Conservation (phyloP, 1,140 invertebrate species). For the Anastrepha obliqua region DNA sequence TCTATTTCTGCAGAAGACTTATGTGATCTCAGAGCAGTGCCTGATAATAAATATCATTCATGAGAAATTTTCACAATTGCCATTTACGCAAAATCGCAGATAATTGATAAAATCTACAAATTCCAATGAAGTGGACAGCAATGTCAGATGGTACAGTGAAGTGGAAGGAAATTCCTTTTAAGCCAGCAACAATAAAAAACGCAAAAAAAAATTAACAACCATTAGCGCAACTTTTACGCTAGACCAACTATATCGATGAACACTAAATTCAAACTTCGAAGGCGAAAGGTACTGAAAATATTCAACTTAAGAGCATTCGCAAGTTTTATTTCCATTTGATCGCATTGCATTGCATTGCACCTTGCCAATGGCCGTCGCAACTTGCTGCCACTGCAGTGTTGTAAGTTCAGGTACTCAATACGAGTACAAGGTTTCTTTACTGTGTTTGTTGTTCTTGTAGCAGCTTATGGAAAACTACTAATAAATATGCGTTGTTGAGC, state of each 20-base stretch:
- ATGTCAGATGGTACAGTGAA: neutral
- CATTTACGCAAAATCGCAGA: too few relatives aligned
- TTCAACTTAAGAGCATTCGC: conserved; percentile 2
- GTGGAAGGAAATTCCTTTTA: neutral
- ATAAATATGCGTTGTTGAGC: conserved; percentile 40
- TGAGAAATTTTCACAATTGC: too few relatives aligned
- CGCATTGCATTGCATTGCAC: conserved; percentile 24
- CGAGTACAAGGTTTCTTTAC: neutral
- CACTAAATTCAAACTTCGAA: neutral
- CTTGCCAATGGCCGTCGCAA: neutral
- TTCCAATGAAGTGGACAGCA: too few relatives aligned
- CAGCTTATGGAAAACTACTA: conserved; percentile 24
- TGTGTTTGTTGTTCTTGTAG: conserved; percentile 18
- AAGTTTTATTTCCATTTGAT: conserved; percentile 51
- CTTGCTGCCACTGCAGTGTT: neutral
- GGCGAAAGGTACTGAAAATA: conserved; percentile 25
- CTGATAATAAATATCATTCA: too few relatives aligned
- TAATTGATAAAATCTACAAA: too few relatives aligned
- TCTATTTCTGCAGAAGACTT: too few relatives aligned
- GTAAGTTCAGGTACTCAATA: neutral
- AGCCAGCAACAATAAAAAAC: neutral
- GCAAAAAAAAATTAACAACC: neutral
- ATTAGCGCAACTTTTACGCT: conserved; percentile 14
- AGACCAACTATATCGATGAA: conserved; percentile 7
- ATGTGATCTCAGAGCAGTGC: too few relatives aligned